Evolutionary conservation across 2,113 vertebrate species (phyloP).

Genomic region (Antigone vipio): DNA sequence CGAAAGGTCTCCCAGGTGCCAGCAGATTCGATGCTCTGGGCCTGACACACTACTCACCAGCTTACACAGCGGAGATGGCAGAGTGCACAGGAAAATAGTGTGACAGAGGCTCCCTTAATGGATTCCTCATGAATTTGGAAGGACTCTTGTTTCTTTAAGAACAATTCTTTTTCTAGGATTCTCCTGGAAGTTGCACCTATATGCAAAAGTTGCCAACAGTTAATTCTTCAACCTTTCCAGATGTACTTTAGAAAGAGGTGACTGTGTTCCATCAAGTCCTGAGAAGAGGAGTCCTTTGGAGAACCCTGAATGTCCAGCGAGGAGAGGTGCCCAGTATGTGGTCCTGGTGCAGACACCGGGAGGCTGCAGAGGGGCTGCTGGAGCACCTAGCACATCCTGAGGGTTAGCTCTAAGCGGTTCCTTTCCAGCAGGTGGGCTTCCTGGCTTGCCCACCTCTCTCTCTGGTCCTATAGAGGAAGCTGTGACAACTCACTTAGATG

Average conservation of each 20-base stretch:
- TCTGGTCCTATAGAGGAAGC: neutral
- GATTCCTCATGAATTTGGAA: neutral
- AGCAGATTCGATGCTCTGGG: neutral
- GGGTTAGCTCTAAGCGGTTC: neutral
- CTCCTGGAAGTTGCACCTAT: neutral
- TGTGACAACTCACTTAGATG: neutral
- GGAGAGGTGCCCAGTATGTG: neutral
- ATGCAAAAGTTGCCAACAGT: neutral
- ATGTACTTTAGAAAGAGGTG: neutral
- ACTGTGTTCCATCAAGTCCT: neutral
- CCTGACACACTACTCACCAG: neutral
- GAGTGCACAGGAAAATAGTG: neutral
- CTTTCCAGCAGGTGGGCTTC: accelerated
- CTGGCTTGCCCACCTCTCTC: neutral
- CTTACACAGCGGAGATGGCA: neutral
- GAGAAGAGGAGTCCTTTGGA: neutral
- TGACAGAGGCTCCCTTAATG: neutral
- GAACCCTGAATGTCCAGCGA: neutral
- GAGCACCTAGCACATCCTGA: accelerated
- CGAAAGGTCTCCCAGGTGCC: neutral
- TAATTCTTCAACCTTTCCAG: neutral
- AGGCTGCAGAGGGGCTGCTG: neutral
- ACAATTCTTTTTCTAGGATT: neutral
- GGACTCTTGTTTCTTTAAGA: neutral
- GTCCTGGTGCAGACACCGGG: neutral